phyloP scores from a whole-genome alignment of 2,888 invertebrate genomes.

The Machimus atricapillus region DNA sequence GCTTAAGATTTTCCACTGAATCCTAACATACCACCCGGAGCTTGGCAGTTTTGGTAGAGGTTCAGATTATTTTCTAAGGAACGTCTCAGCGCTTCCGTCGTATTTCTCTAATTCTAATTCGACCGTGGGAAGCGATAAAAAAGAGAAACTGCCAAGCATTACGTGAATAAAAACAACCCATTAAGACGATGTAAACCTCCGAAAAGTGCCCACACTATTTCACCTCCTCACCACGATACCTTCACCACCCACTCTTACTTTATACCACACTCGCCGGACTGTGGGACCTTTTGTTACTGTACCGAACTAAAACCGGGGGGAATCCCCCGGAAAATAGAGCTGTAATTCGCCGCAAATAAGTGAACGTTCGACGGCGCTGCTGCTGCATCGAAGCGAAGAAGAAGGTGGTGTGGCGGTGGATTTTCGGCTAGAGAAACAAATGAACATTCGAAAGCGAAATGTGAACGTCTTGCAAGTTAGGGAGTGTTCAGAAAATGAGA shows the following conservation, averaged over 20 bases:
- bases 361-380: not conserved
- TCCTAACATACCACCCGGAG: not conserved
- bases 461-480: not conserved
- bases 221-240: not conserved
- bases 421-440: not conserved
- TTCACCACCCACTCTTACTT: not conserved
- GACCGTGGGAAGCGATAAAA: constrained; percentile 10
- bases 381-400: not conserved
- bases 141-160: constrained; percentile 3
- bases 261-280: not conserved
- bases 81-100: not conserved
- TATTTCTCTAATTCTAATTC: constrained; percentile 27
- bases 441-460: not conserved
- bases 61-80: not conserved
- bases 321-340: not conserved
- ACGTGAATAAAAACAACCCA: constrained; percentile 20
- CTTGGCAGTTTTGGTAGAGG: not conserved
- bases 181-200: not conserved
- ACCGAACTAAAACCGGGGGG: not conserved
- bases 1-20: constrained; percentile 5
- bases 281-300: not conserved
- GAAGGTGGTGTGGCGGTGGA: not conserved
- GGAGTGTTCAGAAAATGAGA: not conserved
- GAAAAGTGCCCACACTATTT: not conserved
- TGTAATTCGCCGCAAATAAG: not conserved